Percentiles rank a stretch among this genome's conserved stretches.
Conservation (phyloP, 2,113 vertebrate genomes). For the Melanerpes aurifrons region DNA sequence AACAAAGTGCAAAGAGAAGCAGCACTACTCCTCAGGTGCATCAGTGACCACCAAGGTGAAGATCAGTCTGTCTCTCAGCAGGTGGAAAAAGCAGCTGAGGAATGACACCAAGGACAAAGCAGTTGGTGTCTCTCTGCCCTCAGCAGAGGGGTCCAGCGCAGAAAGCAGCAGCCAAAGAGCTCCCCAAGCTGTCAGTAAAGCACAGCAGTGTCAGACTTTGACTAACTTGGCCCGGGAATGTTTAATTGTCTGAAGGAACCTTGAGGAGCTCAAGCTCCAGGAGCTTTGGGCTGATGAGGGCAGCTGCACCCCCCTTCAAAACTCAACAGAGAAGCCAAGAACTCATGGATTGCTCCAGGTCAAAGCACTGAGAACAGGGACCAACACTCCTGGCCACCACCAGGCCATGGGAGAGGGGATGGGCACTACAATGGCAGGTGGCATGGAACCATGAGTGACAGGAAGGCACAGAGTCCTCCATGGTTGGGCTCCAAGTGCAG, state of each 20-base stretch:
- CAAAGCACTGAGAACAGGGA: background rate
- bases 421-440: background rate
- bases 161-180: background rate
- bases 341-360: background rate
- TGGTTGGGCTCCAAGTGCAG: background rate
- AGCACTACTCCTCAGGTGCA: rapidly evolving
- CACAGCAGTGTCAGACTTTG: background rate
- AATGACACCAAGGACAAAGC: background rate
- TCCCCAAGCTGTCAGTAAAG: background rate
- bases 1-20: background rate
- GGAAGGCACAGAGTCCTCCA: background rate
- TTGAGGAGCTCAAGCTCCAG: background rate
- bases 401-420: background rate
- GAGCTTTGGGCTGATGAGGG: background rate
- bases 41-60: background rate
- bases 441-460: background rate
- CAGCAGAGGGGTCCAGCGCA: background rate
- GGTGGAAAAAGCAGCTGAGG: background rate
- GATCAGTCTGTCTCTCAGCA: background rate
- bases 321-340: background rate
- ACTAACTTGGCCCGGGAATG: background rate
- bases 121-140: background rate
- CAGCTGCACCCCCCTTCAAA: background rate
- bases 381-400: background rate
- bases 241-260: background rate